phyloP scores from a whole-genome alignment of 35 echinoderm and acorn worm genomes.

The Ophioderma brevispina region DNA sequence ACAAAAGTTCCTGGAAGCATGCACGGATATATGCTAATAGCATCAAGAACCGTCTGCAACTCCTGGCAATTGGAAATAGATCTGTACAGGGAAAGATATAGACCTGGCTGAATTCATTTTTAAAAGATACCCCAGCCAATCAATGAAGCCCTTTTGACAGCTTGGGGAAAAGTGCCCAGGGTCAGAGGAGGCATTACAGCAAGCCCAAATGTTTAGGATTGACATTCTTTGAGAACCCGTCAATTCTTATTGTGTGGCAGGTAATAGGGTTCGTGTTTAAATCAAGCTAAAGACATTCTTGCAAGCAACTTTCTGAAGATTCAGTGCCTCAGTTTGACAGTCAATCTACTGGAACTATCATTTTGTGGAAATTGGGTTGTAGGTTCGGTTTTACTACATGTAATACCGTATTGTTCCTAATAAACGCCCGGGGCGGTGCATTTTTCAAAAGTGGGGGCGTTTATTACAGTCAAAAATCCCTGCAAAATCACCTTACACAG shows the following conservation, averaged over 20 bases:
- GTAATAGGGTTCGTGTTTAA: not conserved
- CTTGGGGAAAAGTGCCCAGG: not conserved
- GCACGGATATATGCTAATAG: too few species aligned
- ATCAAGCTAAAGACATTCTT: not conserved
- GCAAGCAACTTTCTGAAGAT: not conserved
- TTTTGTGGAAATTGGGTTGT: too few species aligned
- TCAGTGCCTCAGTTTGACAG: not conserved
- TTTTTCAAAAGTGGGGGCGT: too few species aligned
- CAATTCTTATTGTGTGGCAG: not conserved
- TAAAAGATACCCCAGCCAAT: conserved; percentile 17
- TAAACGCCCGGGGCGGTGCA: too few species aligned
- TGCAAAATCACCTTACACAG: too few species aligned
- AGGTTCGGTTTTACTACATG: too few species aligned
- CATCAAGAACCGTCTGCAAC: conserved; percentile 1
- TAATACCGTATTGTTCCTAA: too few species aligned
- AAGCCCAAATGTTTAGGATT: not conserved
- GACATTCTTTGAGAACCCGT: not conserved
- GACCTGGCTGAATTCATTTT: conserved; percentile 52
- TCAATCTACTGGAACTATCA: too few species aligned
- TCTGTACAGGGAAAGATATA: conserved; percentile 37
- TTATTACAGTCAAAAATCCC: too few species aligned
- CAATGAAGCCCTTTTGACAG: not conserved
- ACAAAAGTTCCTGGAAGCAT: too few species aligned
- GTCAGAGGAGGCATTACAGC: not conserved
- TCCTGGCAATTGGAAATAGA: conserved; percentile 30